phyloP scores from a whole-genome alignment of 2,888 invertebrate genomes.

The Polydrusus cervinus region DNA sequence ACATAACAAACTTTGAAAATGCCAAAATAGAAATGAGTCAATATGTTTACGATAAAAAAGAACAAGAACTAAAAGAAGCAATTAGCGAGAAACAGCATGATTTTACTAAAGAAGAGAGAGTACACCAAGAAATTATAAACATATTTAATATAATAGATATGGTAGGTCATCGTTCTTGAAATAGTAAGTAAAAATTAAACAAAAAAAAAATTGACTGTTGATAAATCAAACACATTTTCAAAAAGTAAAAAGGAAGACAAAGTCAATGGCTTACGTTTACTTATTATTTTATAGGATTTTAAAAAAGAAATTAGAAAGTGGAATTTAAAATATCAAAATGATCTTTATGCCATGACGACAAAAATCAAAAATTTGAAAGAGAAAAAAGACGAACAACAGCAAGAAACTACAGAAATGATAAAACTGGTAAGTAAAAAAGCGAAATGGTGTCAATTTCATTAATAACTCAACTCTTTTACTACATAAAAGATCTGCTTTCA shows the following conservation, averaged over 20 bases:
- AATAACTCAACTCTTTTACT: too few species aligned
- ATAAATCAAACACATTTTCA: too few species aligned
- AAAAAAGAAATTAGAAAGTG: conserved; percentile 67
- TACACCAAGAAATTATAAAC: conserved; percentile 66
- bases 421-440: conserved; percentile 56
- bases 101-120: conserved; percentile 67
- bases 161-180: conserved; percentile 55
- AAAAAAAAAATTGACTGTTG: not conserved
- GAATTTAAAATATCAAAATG: conserved; percentile 67
- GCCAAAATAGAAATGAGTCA: conserved; percentile 68
- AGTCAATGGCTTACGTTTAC: too few species aligned
- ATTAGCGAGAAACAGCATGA: conserved; percentile 63
- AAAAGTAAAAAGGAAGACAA: too few species aligned
- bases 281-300: conserved; percentile 63
- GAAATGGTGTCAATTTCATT: too few species aligned
- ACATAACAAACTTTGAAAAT: conserved; percentile 66
- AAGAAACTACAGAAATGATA: conserved; percentile 64
- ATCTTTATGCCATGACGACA: conserved; percentile 65
- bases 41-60: conserved; percentile 61
- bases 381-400: conserved; percentile 67
- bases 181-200: not conserved
- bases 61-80: conserved; percentile 61
- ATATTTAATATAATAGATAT: conserved; percentile 64
- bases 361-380: conserved; percentile 67
- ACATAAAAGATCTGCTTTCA: too few species aligned